Conservation (phyloP, 2,888 invertebrate genomes). For the Agrotis clavis region DNA sequence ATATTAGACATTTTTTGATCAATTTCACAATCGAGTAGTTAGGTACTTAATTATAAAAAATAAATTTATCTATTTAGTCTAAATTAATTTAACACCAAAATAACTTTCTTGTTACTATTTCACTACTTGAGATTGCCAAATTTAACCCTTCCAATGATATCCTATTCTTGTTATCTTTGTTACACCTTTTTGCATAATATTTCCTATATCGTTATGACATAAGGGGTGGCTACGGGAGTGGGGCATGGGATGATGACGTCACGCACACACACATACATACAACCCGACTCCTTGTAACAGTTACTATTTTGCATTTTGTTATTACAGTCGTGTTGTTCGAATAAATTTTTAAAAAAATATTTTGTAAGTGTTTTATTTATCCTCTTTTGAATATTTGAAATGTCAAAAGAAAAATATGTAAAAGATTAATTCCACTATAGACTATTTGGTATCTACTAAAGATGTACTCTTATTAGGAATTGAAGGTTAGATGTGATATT, state of each 20-base stretch:
- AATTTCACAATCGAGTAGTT: constrained; percentile 83
- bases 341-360: constrained; percentile 82
- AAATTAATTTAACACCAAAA: constrained; percentile 76
- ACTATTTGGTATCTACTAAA: neutral
- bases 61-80: constrained; percentile 70
- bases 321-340: constrained; percentile 89
- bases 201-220: constrained; percentile 59
- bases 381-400: neutral
- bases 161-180: constrained; percentile 83
- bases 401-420: neutral
- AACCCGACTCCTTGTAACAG: constrained; percentile 82
- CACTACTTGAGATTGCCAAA: constrained; percentile 85
- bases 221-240: constrained; percentile 68
- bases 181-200: constrained; percentile 74
- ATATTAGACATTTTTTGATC: constrained; percentile 76
- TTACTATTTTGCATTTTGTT: constrained; percentile 90
- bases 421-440: neutral
- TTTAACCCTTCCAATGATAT: constrained; percentile 80
- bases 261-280: constrained; percentile 68
- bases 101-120: constrained; percentile 79
- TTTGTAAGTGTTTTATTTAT: constrained; percentile 54
- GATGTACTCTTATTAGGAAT: neutral
- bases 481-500: neutral
- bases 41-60: constrained; percentile 79
- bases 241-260: constrained; percentile 70